Evolutionary conservation across 2,888 invertebrate genomes (phyloP), one percentile per base, ranked within the genome.

Genomic region (Gymnosoma rotundatum): DNA sequence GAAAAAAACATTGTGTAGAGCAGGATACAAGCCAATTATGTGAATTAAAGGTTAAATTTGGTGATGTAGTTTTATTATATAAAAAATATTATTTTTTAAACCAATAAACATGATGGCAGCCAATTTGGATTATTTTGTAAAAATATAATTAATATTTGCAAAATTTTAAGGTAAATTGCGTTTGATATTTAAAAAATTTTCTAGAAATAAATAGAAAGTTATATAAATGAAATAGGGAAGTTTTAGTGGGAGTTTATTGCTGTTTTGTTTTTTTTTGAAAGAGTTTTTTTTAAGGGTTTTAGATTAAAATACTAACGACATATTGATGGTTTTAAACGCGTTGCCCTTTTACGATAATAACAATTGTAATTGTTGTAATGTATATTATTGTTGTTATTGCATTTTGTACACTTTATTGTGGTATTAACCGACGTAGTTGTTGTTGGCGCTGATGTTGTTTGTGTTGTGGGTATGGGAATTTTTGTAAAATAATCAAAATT

Each of bases 311-410:
- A 92, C 92, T 92, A 92, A 92, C 92, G 91, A 91, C 92, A 92
- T 90, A 90, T 91, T 89, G 92, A 90, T 81, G 81, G 81, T 60
- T 81, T 84, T 90, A 92, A 89, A 90, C 92, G 92, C 88, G 92
- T 89, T 88, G 92, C 90, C 88, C 91, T 91, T 90, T 92, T 92
- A 87, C 91, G 90, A 90, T 91, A 91, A 88, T 91, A 91, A 87
- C 91, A 91, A 89, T 91, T 91, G 85, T 91, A 91, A 88, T 91
- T 91, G 87, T 91, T 91, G 88, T 91, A 91, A 88, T 91, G 91
- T 83, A 89, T 89, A 86, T 91, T 91, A 83, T 91, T 91, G 86
- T 91, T 91, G 84, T 90, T 91, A 86, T 88, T 91, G 88, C 90
- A 91, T 88, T 91, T 91, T 87, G 88, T 89, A 88, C 91, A 91